Evolutionary conservation across 2,888 invertebrate species (phyloP).

Genomic region (Synergus umbraculus): DNA sequence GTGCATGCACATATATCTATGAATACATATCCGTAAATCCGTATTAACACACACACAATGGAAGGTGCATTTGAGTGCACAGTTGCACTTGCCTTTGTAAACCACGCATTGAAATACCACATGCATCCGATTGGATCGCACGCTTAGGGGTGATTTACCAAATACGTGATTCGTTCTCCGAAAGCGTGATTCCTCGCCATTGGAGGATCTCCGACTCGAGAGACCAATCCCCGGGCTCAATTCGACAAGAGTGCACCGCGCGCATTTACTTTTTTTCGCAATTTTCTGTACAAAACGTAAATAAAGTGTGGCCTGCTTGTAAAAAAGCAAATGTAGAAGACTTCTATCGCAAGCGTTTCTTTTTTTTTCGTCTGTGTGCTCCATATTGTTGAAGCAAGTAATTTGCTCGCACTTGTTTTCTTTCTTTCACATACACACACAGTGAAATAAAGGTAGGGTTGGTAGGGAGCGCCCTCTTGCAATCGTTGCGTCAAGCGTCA

Average conservation of each 20-base stretch:
- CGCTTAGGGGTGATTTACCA: not conserved
- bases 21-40: not conserved
- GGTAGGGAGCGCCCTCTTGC: conserved; percentile 27
- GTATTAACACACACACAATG: not conserved
- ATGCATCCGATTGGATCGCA: not conserved
- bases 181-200: not conserved
- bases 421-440: not conserved
- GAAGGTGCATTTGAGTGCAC: not conserved
- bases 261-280: not conserved
- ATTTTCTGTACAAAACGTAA: not conserved
- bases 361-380: not conserved
- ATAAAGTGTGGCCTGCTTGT: not conserved
- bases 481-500: conserved; percentile 59
- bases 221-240: not conserved
- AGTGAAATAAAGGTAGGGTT: not conserved
- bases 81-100: not conserved
- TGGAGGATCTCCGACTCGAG: not conserved
- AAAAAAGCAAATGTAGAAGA: not conserved
- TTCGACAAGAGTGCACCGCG: not conserved
- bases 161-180: not conserved
- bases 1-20: too few species aligned
- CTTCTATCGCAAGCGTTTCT: not conserved
- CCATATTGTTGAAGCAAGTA: not conserved
- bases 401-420: not conserved
- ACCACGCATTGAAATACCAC: not conserved